Evolutionary conservation across 2,797 vertebrate genomes (phyloP), one percentile per base, ranked within the genome.

Genomic region (Phoebastria nigripes): DNA sequence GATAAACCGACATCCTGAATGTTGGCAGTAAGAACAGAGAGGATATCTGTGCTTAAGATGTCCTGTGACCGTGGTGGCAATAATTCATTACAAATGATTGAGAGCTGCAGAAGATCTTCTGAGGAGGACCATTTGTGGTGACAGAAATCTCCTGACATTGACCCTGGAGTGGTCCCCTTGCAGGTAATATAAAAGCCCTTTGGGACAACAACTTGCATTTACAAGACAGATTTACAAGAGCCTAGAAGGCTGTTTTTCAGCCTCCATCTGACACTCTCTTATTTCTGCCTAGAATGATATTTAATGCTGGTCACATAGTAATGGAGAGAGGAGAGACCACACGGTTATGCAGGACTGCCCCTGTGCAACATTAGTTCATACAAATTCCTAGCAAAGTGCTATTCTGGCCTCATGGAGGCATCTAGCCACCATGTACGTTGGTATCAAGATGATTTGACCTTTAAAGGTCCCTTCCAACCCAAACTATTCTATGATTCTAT

Each of bases 91-190:
- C 4, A 66, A 87, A 73, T 9, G 11, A 59, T 6, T 61, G 33
- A 82, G n/a, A 77, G 31, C 69, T 84, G 65, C 61, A 90, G 71
- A 47, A 92, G 47, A 19, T 87, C 69, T 69, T n/a, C 42, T 35
- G 26, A 73, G 35, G 33, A 85, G 54, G 39, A 71, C 24, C 14
- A 5, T 63, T 49, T 69, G 17, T 21, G 18, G 56, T 14, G 26
- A 56, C 14, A 65, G 62, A 77, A 85, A 65, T 76, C 72, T 80
- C 58, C 55, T 80, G 37, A 39, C 16, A 8, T 10, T 82, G 59
- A 42, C 3, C 5, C 7, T 52, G 29, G 24, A 42, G 13, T 13
- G 35, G 37, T 71, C 47, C 16, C 19, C n/a, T 69, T 58, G 31
- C 58, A 94, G 65, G 65, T 46, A 71, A 66, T n/a, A 39, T 12